Percentiles rank a stretch among this genome's conserved stretches.
Evolutionary conservation across 2,888 invertebrate species (phyloP).

Genomic region (Sinohyriopsis cumingii): DNA sequence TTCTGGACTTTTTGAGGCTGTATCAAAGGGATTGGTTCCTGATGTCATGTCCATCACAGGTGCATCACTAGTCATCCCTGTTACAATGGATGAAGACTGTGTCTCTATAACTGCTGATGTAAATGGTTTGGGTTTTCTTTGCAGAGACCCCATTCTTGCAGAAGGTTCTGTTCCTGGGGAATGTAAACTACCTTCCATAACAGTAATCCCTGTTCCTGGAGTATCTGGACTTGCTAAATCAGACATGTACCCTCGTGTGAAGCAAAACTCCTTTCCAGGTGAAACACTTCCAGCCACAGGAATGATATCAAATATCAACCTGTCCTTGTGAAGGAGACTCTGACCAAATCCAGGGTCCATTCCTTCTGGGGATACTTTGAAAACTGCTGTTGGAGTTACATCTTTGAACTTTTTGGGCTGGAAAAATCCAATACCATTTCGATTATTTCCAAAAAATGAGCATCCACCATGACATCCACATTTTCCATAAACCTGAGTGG

Average conservation of each 20-base stretch:
- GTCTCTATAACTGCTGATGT: constrained; percentile 28
- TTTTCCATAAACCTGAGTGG: constrained; percentile 72
- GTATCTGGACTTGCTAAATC: constrained; percentile 58
- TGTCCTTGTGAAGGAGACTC: constrained; percentile 91
- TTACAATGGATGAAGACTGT: constrained; percentile 35
- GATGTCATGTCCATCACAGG: constrained; percentile 18
- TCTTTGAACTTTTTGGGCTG: constrained; percentile 76
- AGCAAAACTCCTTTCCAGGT: constrained; percentile 51
- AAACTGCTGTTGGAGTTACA: constrained; percentile 52
- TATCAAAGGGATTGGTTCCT: constrained; percentile 36
- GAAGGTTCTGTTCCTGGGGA: constrained; percentile 6
- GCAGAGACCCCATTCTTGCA: constrained; percentile 4
- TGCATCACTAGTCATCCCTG: constrained; percentile 21
- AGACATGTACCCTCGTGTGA: constrained; percentile 66
- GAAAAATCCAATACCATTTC: constrained; percentile 90
- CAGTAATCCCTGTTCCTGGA: constrained; percentile 46
- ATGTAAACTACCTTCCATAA: constrained; percentile 28
- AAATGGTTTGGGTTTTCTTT: constrained; percentile 3
- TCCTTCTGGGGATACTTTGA: constrained; percentile 60
- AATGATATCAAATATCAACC: constrained; percentile 89
- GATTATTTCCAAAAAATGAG: constrained; percentile 92
- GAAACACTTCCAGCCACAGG: constrained; percentile 80
- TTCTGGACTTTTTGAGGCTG: not conserved
- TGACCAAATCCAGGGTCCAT: constrained; percentile 92
- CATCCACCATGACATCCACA: constrained; percentile 98